Conservation (phyloP, 2,113 vertebrate species). For the Neogobius melanostomus region DNA sequence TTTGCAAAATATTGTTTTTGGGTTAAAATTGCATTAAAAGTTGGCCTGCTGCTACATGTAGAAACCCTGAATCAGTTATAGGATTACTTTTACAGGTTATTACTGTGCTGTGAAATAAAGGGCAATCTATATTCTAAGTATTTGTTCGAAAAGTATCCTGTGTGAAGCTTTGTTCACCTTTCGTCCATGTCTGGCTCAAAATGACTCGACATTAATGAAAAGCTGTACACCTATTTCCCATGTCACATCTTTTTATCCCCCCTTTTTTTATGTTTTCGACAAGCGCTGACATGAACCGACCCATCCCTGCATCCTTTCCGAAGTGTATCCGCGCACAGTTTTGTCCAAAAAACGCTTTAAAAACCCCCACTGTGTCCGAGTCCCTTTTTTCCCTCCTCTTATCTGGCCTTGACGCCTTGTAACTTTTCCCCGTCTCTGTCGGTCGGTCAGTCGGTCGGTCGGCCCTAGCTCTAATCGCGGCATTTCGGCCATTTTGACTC, state of each 20-base stretch:
- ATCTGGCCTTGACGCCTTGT: slow-evolving; percentile 38
- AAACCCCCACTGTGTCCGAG: background rate
- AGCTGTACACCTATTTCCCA: too few relatives aligned
- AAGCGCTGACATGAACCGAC: background rate
- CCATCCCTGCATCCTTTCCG: background rate
- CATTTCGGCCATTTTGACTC: slow-evolving; percentile 70
- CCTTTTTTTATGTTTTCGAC: background rate
- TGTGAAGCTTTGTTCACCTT: too few relatives aligned
- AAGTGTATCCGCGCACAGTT: background rate
- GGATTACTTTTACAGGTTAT: too few relatives aligned
- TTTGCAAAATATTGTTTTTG: too few relatives aligned
- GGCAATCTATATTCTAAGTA: too few relatives aligned
- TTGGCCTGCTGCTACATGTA: too few relatives aligned
- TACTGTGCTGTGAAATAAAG: too few relatives aligned
- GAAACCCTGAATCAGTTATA: too few relatives aligned
- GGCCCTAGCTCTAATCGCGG: slow-evolving; percentile 22
- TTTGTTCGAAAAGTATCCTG: too few relatives aligned
- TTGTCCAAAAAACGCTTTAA: background rate
- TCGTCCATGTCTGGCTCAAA: background rate
- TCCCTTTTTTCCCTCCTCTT: slow-evolving; percentile 1
- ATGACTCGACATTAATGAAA: background rate
- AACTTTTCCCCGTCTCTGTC: slow-evolving; percentile 44
- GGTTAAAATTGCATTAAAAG: too few relatives aligned
- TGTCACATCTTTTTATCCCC: background rate
- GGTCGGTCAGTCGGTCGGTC: slow-evolving; percentile 30